phyloP scores from a whole-genome alignment of 1,140 invertebrate species.

The Megalonaias nervosa region DNA sequence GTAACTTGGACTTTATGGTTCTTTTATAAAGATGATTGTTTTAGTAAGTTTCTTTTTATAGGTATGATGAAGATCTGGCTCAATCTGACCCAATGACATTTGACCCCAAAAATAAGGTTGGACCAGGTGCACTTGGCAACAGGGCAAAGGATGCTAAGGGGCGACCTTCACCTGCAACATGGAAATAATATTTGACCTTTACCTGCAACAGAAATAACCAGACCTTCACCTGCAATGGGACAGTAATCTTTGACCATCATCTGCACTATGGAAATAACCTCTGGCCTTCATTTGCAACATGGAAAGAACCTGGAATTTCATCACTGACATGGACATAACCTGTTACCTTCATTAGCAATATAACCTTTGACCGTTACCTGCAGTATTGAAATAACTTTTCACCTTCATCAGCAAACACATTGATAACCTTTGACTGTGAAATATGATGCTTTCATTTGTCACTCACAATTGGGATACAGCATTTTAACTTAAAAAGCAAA shows the following conservation, averaged over 20 bases:
- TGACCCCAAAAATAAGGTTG: constrained; percentile 56
- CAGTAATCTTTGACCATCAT: background rate
- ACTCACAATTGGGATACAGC: too few relatives aligned
- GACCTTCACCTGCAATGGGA: background rate
- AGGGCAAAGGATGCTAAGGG: constrained; percentile 48
- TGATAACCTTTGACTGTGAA: too few relatives aligned
- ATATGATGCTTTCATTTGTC: too few relatives aligned
- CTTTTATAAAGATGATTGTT: background rate
- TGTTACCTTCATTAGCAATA: background rate
- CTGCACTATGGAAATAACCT: background rate
- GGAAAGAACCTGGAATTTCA: background rate
- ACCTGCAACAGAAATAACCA: background rate
- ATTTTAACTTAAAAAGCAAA: too few relatives aligned
- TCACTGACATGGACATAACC: background rate
- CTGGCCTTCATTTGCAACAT: background rate
- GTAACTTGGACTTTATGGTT: too few relatives aligned
- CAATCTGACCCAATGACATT: constrained; percentile 60
- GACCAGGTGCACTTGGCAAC: constrained; percentile 38
- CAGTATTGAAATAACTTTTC: background rate
- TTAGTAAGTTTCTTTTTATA: constrained; percentile 28
- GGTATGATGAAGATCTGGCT: constrained; percentile 69
- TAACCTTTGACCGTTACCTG: background rate
- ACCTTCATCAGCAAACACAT: too few relatives aligned
- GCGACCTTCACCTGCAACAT: constrained; percentile 55
- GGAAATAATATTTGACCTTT: constrained; percentile 50